Base-by-base conservation (phyloP, 1,140 invertebrate genomes). In the Goniozus legneri region DNA sequence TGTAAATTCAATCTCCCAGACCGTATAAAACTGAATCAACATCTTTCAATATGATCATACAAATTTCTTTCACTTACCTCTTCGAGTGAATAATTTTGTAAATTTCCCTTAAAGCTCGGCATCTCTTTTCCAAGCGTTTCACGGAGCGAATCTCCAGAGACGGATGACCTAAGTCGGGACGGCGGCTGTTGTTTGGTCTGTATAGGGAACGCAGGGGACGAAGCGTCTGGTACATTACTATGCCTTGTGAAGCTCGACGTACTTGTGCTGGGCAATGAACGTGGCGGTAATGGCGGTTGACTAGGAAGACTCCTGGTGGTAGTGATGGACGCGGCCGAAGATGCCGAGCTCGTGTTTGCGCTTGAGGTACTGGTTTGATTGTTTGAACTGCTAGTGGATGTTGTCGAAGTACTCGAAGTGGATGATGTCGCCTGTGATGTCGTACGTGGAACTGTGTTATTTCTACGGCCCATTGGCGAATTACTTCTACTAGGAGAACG, bases 71-170 rank as follows among this genome's bases (percentile, higher is more conserved):
- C 8, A 41, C 54, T 62, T 45, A 77, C 75, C 68, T 76, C 72
- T 15, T 76, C 74, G n/a, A 65, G 58, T n/a, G 69, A 65, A 36
- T 53, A 67, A 48, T 76, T 75, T 21, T 69, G 73, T 8, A 77
- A 52, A 38, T 71, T 77, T 20, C 69, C 60, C 33, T 76, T 72
- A 43, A 70, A 77, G 38, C 70, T 75, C 2, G 77, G 69, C 67
- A 76, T 69, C 47, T 79, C 77, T 39, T 79, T 78, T 31, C 71
- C 68, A 4, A 71, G 39, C 3, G 68, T 66, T 19, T 78, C 77
- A 22, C 73, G 53, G 2, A 77, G 60, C 6, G 70, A 55, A 38
- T 76, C 76, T 24, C 60, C 48, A 2, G 70, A 69, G 2, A 55
- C 48, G 1, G 65, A 65, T 2, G 67, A 49, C 22, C 71, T 64